Evolutionary conservation across 1,140 invertebrate species (phyloP).

Genomic region (Meteorus sp.): DNA sequence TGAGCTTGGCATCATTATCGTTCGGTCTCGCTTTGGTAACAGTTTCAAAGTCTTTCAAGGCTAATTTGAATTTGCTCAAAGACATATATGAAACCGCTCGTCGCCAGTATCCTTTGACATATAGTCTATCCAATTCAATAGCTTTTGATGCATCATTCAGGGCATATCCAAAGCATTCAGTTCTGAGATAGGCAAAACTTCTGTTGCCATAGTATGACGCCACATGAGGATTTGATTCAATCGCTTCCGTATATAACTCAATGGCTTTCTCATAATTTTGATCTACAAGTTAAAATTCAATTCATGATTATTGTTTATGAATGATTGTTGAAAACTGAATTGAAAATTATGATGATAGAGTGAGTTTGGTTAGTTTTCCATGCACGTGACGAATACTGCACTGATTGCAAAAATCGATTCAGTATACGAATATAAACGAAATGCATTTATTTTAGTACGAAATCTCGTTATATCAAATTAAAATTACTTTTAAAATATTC

Average conservation of each 20-base stretch:
- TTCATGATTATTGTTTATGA: conserved; percentile 5
- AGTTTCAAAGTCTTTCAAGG: conserved; percentile 94
- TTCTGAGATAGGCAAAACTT: conserved; percentile 90
- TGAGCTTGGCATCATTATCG: conserved; percentile 93
- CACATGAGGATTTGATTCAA: conserved; percentile 79
- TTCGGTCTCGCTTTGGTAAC: conserved; percentile 89
- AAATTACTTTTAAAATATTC: conserved; percentile 81
- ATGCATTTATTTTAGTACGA: neutral
- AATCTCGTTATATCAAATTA: neutral
- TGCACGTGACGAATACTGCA: conserved; percentile 4
- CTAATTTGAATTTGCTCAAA: conserved; percentile 94
- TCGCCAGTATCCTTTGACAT: conserved; percentile 94
- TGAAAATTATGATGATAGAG: neutral
- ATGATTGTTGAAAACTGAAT: neutral
- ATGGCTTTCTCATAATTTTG: conserved; percentile 89
- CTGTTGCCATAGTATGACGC: conserved; percentile 92
- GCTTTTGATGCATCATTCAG: conserved; percentile 89
- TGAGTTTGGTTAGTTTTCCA: conserved; percentile 10
- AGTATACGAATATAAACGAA: neutral
- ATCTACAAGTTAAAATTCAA: conserved; percentile 66
- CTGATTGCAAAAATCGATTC: neutral
- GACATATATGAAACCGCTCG: conserved; percentile 96
- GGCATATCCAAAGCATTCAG: conserved; percentile 93
- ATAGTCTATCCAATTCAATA: conserved; percentile 85
- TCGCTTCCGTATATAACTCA: conserved; percentile 88